Conservation (phyloP, 2,113 vertebrate species). For the Columba janthina region DNA sequence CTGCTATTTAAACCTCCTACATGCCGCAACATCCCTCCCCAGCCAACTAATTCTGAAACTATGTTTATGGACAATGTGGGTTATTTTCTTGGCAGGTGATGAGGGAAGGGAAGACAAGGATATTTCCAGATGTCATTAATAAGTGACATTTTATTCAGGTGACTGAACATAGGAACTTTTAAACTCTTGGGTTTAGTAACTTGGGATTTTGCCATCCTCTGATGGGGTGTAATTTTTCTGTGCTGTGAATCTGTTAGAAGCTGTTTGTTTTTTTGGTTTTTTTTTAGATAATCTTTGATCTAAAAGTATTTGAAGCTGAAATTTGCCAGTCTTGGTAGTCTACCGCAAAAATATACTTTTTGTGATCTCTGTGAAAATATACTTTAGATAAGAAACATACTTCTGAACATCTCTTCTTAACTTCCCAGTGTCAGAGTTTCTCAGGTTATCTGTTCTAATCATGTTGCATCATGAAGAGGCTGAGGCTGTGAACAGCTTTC, state of each 20-base stretch:
- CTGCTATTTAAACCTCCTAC: background rate
- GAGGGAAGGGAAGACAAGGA: background rate
- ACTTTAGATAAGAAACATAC: background rate
- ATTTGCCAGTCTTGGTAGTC: background rate
- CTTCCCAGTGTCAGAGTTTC: background rate
- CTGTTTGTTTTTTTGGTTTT: background rate
- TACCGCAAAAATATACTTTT: background rate
- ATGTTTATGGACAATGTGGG: background rate
- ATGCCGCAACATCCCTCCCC: no score
- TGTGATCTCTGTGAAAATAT: background rate
- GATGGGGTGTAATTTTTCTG: background rate
- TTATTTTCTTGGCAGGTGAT: background rate
- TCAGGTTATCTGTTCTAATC: constrained; percentile 5
- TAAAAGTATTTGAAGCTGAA: background rate
- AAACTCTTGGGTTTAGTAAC: background rate
- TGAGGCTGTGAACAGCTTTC: background rate
- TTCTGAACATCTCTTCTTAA: background rate
- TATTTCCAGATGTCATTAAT: background rate
- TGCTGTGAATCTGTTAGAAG: background rate
- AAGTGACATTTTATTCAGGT: background rate
- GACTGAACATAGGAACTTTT: background rate
- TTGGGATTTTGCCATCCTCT: background rate
- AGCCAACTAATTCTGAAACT: background rate
- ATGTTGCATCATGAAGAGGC: background rate
- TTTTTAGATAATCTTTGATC: background rate